Evolutionary conservation across 2,113 vertebrate species (phyloP), one percentile per base, ranked within the genome.

Genomic region (Struthio camelus): DNA sequence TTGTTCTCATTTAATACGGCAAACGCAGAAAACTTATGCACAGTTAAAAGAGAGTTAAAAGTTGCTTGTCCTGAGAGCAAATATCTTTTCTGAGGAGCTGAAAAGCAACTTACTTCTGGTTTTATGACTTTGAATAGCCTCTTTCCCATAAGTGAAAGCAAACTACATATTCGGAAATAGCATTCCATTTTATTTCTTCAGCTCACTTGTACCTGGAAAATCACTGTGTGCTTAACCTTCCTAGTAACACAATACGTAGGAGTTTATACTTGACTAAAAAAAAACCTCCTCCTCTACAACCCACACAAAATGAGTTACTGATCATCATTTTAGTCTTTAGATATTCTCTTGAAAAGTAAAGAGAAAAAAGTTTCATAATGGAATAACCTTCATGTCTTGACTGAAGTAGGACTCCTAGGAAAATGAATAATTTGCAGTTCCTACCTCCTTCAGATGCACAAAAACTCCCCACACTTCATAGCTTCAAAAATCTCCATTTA

Each of bases 241-340:
- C 77, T 95, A 91, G 91, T 82, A 87, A 53, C 48, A 54, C 14
- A 48, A 18, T 64, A 89, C 69, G 89, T 93, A 94, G 95, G 94
- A 92, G 95, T 94, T 65, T 85, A 90, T 81, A 76, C 65, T 77
- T 97, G 69, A 67, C 64, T 96, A 88, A 13, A 77, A 93, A 96
- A 90, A 82, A 61, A 19, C 93, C 71, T 93, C 76, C 94, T 91
- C 75, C 79, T 91, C 58, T 94, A 56, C 87, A 76, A 82, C 94
- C 95, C 89, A 96, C 96, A 94, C 82, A 66, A 66, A 94, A 77
- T 82, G 82, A 83, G 75, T 83, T 91, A 82, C 71, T 80, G 85
- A 86, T 90, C 77, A 90, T 94, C 9, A 1, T 58, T 90, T 89
- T 75, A 86, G 61, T 90, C 80, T 90, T 94, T 40, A 79, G 46